Base-by-base conservation (phyloP, 2,888 invertebrate genomes). In the Lagria hirta region DNA sequence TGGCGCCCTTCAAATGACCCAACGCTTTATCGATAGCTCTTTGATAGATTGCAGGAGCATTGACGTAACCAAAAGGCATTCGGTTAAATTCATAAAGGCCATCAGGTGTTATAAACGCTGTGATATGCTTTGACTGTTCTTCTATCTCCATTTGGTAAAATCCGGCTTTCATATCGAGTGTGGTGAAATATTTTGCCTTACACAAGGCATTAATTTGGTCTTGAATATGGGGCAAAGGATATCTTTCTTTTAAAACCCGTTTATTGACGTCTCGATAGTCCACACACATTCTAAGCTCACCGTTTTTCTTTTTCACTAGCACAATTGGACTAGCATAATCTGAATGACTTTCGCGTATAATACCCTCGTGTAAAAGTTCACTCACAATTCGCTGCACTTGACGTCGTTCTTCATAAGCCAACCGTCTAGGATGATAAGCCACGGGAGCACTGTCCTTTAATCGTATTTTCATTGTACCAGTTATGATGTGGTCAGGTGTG, bases 271-370 rank as follows among this genome's bases (percentile, higher is more conserved):
- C 46, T 12, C 56, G 23, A 37, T 49, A 58, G 23, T 58, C 55
- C 4, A 53, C 34, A 28, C 54, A 57, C 14, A 59, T 26, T 43
- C 52, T 36, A 2, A 29, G 18, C 4, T 33, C 26, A 11, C 26
- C 26, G 11, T 26, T 26, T 3, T 11, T 4, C 45, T 36, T 43
- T 43, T 34, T 55, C 48, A 14, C 52, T 52, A 6, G 43, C 34
- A 58, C 56, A 4, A 59, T 44, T 4, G 48, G 54, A 23, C 50
- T 48, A 6, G 55, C 53, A 28, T 36, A 60, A 10, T 58, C 52
- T 1, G 60, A 59, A 16, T 33, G 32, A 37, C 57, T 51, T 22
- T 52, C 49, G 26, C 47, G 43, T 8, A 60, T 47, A 15, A 58
- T 48, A 1, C 48, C 50, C 4, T 54, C 49, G 6, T 49, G 30